A percentile compares a stretch with the other conserved stretches of the same genome.
Conservation (phyloP, 2,797 vertebrate genomes). For the Pseudochirops cupreus region DNA sequence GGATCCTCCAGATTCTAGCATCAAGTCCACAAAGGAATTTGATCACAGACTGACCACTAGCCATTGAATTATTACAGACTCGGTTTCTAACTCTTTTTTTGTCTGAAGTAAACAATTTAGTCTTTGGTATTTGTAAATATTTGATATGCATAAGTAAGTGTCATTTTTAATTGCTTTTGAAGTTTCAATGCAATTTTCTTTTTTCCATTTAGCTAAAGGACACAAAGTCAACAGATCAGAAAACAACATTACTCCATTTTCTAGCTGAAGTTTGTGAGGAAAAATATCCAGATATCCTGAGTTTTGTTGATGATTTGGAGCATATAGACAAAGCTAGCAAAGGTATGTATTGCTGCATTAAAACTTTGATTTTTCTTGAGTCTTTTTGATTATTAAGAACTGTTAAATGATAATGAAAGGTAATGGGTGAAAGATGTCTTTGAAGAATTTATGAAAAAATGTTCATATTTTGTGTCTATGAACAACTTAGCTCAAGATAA, state of each 20-base stretch:
- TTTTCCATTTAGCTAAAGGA: constrained; percentile 91
- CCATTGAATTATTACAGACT: constrained; percentile 75
- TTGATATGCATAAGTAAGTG: neutral
- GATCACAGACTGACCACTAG: constrained; percentile 65
- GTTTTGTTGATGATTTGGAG: constrained; percentile 92
- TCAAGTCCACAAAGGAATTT: constrained; percentile 46
- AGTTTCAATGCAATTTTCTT: constrained; percentile 52
- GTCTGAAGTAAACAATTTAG: constrained; percentile 65
- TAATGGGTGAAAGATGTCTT: neutral
- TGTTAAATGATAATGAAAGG: neutral
- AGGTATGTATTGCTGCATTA: constrained; percentile 87
- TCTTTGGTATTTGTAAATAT: neutral
- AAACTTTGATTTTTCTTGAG: constrained; percentile 19
- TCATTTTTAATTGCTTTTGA: constrained; percentile 55
- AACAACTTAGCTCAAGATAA: neutral
- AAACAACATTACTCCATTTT: constrained; percentile 96
- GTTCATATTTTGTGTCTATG: neutral
- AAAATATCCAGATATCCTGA: constrained; percentile 91
- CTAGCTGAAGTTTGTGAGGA: constrained; percentile 95
- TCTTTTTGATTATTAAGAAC: neutral
- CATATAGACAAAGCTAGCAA: constrained; percentile 96
- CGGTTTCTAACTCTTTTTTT: constrained; percentile 76
- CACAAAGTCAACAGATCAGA: constrained; percentile 96
- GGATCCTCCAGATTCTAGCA: constrained; percentile 52
- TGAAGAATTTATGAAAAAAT: neutral